Evolutionary conservation across 2,888 invertebrate species (phyloP).

Genomic region (Drosophila algonquin): DNA sequence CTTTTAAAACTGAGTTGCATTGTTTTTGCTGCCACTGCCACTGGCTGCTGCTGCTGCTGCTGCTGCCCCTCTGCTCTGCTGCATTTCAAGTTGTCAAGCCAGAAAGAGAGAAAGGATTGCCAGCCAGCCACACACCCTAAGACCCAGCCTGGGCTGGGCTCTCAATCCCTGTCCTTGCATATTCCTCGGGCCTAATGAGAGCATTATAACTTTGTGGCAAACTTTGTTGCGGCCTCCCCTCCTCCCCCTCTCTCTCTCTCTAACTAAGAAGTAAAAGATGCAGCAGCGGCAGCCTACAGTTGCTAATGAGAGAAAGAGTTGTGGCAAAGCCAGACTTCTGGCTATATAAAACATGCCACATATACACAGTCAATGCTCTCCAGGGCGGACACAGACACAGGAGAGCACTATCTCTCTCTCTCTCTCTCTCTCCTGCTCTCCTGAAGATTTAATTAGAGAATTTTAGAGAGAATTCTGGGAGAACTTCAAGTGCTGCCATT

Average conservation of each 20-base stretch:
- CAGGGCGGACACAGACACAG: not conserved
- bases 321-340: slow-evolving; percentile 4
- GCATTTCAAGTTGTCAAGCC: slow-evolving; percentile 57
- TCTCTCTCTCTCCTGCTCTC: no score
- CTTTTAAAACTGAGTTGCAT: slow-evolving; percentile 61
- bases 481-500: no score
- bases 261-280: not conserved
- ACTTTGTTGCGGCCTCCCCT: slow-evolving; percentile 19
- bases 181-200: slow-evolving; percentile 46
- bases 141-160: slow-evolving; percentile 6
- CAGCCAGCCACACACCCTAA: slow-evolving; percentile 6
- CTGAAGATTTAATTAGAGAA: no score
- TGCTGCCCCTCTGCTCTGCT: slow-evolving; percentile 17
- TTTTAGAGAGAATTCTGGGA: no score
- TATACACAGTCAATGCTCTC: not conserved
- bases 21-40: slow-evolving; percentile 30
- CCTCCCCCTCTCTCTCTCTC: not conserved
- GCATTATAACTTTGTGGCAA: slow-evolving; percentile 47
- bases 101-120: slow-evolving; percentile 21
- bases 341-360: slow-evolving; percentile 14
- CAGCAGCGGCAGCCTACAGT: slow-evolving; percentile 12
- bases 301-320: slow-evolving; percentile 31
- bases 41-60: slow-evolving; percentile 7
- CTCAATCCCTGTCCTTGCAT: slow-evolving; percentile 38
- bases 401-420: not conserved